Evolutionary conservation across 2,113 vertebrate species (phyloP).

Genomic region (Crotalus viridis): DNA sequence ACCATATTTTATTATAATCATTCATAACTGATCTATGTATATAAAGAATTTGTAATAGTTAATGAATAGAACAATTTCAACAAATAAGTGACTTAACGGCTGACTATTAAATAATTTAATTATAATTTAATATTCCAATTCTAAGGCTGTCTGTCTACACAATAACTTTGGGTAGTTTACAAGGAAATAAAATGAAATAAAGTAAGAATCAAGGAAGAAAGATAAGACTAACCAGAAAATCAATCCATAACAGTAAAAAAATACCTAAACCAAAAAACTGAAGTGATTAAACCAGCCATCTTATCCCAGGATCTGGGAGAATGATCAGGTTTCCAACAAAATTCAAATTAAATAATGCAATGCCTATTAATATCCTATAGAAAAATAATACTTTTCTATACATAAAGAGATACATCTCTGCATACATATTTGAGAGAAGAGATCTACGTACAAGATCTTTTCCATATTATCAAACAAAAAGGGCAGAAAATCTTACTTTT

Average conservation of each 20-base stretch:
- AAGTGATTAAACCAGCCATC: not conserved
- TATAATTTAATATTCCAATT: not conserved
- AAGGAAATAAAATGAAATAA: not conserved
- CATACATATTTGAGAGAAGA: not conserved
- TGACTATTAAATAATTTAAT: not conserved
- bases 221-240: not conserved
- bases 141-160: not conserved
- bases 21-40: not conserved
- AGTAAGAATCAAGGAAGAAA: not conserved
- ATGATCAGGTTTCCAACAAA: not conserved
- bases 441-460: not conserved
- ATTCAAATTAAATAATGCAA: not conserved
- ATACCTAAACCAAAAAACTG: not conserved
- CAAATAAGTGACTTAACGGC: not conserved
- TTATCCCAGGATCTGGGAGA: not conserved
- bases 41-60: not conserved
- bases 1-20: not conserved
- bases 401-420: not conserved
- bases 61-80: not conserved
- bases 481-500: conserved; percentile 78
- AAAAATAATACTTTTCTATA: not conserved
- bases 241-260: not conserved
- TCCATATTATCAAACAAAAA: not conserved
- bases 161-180: not conserved
- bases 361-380: no score